A percentile compares a stretch with the other conserved stretches of the same genome.
phyloP scores from a whole-genome alignment of 2,888 invertebrate genomes.

The Gryllus longicercus region DNA sequence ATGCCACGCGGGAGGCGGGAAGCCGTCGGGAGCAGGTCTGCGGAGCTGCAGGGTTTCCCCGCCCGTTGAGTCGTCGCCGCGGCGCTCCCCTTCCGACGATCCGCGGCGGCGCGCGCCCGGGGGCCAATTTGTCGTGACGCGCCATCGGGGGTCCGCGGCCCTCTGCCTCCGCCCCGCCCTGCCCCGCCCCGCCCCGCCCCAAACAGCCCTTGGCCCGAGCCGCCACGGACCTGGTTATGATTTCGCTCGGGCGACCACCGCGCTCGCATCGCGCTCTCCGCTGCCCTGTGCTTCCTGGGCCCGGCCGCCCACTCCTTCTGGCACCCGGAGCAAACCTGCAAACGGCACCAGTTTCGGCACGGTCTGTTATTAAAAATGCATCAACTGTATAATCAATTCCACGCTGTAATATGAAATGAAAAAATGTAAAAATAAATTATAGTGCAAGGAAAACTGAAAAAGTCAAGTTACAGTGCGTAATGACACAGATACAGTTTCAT shows the following conservation, averaged over 20 bases:
- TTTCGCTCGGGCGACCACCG: neutral
- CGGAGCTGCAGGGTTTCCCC: neutral
- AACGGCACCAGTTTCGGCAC: neutral
- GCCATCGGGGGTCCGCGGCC: neutral
- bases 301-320: neutral
- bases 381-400: too few species aligned
- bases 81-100: neutral
- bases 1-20: neutral
- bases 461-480: too few species aligned
- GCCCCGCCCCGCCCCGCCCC: neutral
- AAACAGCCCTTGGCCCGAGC: neutral
- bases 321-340: neutral
- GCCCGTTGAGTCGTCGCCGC: neutral
- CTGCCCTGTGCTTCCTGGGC: neutral
- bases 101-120: neutral
- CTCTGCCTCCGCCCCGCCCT: neutral
- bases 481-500: too few species aligned
- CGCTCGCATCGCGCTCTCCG: neutral
- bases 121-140: constrained; percentile 11
- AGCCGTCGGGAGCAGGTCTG: constrained; percentile 3
- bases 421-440: too few species aligned
- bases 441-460: too few species aligned
- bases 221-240: neutral
- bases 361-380: too few species aligned
- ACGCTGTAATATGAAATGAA: too few species aligned